These are phyloP conservation scores for Seriola dumerili DNA, from an alignment of 2,113 vertebrate species.

Conservation along the genomic window DNA sequence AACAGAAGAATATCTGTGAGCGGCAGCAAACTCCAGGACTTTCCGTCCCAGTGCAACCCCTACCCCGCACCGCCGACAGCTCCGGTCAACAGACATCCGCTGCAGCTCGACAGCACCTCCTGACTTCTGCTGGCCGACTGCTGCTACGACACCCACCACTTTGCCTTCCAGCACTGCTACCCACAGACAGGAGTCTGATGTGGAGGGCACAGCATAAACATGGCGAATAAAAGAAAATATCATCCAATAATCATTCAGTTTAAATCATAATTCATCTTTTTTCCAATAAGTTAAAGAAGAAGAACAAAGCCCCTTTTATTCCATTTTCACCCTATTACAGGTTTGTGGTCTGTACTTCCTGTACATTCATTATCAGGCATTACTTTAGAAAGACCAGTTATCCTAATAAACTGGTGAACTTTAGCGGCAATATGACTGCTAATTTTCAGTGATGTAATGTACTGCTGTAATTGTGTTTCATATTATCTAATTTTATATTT, in stretches of 20 bases:
- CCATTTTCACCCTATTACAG: background rate
- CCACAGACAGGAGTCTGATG: conserved; percentile 89
- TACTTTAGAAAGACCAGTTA: too few species aligned
- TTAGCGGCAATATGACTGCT: background rate
- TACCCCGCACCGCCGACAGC: conserved; percentile 84
- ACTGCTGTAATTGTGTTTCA: too few species aligned
- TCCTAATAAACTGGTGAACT: background rate
- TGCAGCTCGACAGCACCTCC: conserved; percentile 86
- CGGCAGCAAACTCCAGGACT: conserved; percentile 88
- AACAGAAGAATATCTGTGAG: conserved; percentile 85
- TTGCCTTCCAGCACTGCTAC: conserved; percentile 87
- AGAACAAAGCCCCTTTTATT: background rate
- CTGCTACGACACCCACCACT: conserved; percentile 89
- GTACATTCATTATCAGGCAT: too few species aligned
- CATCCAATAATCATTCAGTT: background rate
- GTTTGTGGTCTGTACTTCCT: background rate
- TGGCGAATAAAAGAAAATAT: background rate
- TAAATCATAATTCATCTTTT: background rate
- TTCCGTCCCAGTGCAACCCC: conserved; percentile 88
- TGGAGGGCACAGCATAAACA: background rate
- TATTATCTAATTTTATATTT: too few species aligned
- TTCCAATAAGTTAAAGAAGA: background rate
- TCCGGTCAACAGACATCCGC: conserved; percentile 89
- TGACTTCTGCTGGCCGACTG: conserved; percentile 74
- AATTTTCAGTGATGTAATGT: too few species aligned